A percentile compares a stretch with the other conserved stretches of the same genome.
Evolutionary conservation across 1,140 invertebrate species (phyloP).

Genomic region (Nebria ingens): DNA sequence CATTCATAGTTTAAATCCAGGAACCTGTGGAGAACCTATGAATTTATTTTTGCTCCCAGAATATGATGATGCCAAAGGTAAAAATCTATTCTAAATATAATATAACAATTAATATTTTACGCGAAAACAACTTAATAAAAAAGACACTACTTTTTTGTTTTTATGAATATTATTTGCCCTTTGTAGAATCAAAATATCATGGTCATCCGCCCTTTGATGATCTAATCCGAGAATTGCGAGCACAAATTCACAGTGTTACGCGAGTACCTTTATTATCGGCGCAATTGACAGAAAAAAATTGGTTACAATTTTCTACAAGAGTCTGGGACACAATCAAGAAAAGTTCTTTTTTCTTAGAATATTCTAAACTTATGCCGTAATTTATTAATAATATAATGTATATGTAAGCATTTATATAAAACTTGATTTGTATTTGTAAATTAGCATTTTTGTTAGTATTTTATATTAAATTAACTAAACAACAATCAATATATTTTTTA

Average conservation of each 20-base stretch:
- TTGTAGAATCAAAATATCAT: slow-evolving; percentile 37
- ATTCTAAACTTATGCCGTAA: slow-evolving; percentile 62
- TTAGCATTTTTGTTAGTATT: not conserved
- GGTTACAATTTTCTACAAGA: slow-evolving; percentile 70
- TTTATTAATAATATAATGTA: not conserved
- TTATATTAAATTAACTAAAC: not conserved
- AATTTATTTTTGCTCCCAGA: slow-evolving; percentile 65
- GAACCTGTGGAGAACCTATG: slow-evolving; percentile 44
- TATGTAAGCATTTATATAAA: not conserved
- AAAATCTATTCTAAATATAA: slow-evolving; percentile 22
- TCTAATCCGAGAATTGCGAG: slow-evolving; percentile 51
- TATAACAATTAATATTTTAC: slow-evolving; percentile 5
- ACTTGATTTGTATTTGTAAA: too few relatives aligned
- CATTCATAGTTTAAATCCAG: slow-evolving; percentile 41
- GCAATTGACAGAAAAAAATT: slow-evolving; percentile 57
- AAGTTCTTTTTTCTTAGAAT: slow-evolving; percentile 71
- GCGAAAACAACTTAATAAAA: too few relatives aligned
- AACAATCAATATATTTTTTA: not conserved
- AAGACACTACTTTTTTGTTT: too few relatives aligned
- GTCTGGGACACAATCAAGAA: slow-evolving; percentile 76
- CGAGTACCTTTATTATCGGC: slow-evolving; percentile 53
- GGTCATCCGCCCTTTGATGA: slow-evolving; percentile 57
- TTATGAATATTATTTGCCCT: slow-evolving; percentile 12
- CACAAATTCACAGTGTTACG: slow-evolving; percentile 56
- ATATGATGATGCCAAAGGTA: slow-evolving; percentile 48